Base-by-base conservation (phyloP, 2,113 vertebrate genomes). In the Platichthys stellatus region DNA sequence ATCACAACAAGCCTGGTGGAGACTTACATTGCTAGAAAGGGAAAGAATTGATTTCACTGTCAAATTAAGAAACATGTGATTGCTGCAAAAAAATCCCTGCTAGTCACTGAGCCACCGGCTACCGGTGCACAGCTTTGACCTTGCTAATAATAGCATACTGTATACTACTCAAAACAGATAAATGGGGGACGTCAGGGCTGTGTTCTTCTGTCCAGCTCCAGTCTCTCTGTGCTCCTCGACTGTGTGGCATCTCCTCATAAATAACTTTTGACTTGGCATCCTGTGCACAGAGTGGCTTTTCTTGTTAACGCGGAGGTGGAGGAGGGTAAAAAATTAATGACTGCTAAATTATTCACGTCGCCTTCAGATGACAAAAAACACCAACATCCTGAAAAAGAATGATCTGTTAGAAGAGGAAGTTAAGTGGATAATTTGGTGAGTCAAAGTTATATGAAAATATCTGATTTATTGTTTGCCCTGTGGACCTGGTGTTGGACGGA, bases 241-340 rank as follows among this genome's bases (percentile, higher is more conserved):
- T 31, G 10, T 3, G 67, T 43, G 72, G 84, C 75, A 67, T 88
- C 86, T 78, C 58, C 56, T 91, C 87, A 93, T 94, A 75, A 92
- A 94, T 94, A 90, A 91, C 63, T 87, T 72, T 88, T 82, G 76
- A 84, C 71, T 86, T 86, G 85, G 86, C 83, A 87, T 89, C 88
- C 87, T 80, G 80, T 73, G 84, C 82, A 67, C 72, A 85, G 84
- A 94, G 92, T 94, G 87, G 69, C 86, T 92, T 93, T 93, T 89
- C 91, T 92, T 94, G 92, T 94, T 92, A 83, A 82, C 64, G 56
- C 64, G 0, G 23, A 85, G 80, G 86, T 75, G 78, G 69, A 86
- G 74, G 56, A 74, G 72, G 59, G 64, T 93, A 21, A 91, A 92
- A 92, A 64, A 90, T 88, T 90, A 31, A 93, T 90, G 79, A 78